Conservation (phyloP, 2,888 invertebrate species). For the Penaeus monodon region DNA sequence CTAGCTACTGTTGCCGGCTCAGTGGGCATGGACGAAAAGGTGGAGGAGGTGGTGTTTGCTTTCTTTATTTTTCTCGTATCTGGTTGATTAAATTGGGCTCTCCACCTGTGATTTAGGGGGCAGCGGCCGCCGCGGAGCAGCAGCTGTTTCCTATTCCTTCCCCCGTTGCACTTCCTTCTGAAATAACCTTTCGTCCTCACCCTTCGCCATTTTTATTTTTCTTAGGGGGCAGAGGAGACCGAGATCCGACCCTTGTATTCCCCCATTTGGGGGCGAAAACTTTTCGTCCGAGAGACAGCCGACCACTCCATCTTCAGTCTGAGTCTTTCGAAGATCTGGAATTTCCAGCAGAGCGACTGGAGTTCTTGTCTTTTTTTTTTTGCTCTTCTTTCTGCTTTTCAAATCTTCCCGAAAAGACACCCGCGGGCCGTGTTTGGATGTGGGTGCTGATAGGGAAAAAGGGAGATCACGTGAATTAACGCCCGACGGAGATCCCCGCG, state of each 20-base stretch:
- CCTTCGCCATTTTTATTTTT: neutral
- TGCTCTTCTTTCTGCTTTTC: constrained; percentile 28
- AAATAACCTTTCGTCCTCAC: neutral
- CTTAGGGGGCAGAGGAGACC: constrained; percentile 42
- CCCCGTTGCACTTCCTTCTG: neutral
- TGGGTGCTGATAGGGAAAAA: constrained; percentile 57
- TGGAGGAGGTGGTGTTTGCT: constrained; percentile 12
- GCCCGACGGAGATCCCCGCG: neutral
- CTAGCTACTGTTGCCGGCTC: constrained; percentile 1
- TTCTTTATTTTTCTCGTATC: neutral
- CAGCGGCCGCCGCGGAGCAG: neutral
- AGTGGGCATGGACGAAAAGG: constrained; percentile 24
- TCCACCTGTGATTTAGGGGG: neutral
- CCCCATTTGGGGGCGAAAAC: constrained; percentile 44
- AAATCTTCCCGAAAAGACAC: constrained; percentile 55
- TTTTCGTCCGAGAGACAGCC: constrained; percentile 35
- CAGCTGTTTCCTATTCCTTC: neutral
- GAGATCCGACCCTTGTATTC: constrained; percentile 55
- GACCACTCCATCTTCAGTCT: constrained; percentile 57
- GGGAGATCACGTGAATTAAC: neutral
- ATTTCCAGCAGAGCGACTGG: constrained; percentile 23
- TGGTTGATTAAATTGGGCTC: neutral
- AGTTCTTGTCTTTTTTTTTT: constrained; percentile 37
- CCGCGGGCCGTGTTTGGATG: constrained; percentile 46
- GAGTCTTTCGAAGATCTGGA: constrained; percentile 50